Conservation (phyloP, 1,140 invertebrate species). For the Heliconius hewitsoni region DNA sequence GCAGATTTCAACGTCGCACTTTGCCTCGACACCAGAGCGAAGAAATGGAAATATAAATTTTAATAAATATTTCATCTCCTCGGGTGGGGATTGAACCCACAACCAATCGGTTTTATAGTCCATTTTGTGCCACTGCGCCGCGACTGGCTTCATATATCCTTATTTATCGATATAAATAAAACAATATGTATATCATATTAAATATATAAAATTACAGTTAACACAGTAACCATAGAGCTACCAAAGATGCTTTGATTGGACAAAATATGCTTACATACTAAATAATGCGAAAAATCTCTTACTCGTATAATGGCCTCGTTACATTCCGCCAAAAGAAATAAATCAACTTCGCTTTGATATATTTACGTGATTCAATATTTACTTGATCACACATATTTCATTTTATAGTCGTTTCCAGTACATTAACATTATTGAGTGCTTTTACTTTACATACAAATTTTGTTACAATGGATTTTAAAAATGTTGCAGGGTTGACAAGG, state of each 20-base stretch:
- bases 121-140: too few species aligned
- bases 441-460: not conserved
- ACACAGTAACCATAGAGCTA: not conserved
- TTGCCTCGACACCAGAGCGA: too few species aligned
- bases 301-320: constrained; percentile 21
- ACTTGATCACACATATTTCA: constrained; percentile 13
- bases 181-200: too few species aligned
- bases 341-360: constrained; percentile 17
- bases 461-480: not conserved
- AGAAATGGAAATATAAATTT: too few species aligned
- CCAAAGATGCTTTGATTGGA: constrained; percentile 16
- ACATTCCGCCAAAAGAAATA: constrained; percentile 27
- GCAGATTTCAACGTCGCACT: too few species aligned
- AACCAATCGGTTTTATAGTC: too few species aligned
- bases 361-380: constrained; percentile 22
- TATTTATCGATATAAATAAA: too few species aligned
- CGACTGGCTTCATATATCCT: too few species aligned
- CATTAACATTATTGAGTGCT: constrained; percentile 2
- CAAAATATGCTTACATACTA: constrained; percentile 21
- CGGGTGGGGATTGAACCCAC: too few species aligned
- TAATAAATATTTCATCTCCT: too few species aligned
- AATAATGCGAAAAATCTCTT: constrained; percentile 30
- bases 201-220: too few species aligned
- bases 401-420: constrained; percentile 11
- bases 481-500: too few species aligned